Evolutionary conservation across 2,888 invertebrate species (phyloP), one percentile per base, ranked within the genome.

Genomic region (Caenorhabditis zanzibari): DNA sequence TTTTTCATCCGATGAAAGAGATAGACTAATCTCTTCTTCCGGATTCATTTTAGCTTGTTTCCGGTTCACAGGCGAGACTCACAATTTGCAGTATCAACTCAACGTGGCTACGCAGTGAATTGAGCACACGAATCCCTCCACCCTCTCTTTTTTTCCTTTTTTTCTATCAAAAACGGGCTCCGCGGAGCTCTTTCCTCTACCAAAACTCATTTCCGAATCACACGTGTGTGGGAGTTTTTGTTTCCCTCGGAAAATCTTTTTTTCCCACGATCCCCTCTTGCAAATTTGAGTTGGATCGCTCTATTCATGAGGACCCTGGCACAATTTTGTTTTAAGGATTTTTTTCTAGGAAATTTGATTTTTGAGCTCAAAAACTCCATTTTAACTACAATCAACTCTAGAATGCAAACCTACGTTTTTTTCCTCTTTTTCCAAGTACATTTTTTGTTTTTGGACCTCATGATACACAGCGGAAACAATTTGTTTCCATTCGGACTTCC

Each of bases 401-500:
- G 19, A 19, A n/a, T 49, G 19, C 49, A 49, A 49, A 49, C 49
- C 49, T 49, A 49, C 49, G 49, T 49, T 49, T 47, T 7, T 16
- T 16, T 22, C 49, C 49, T 4, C 44, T 5, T n/a, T 1, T 44
- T 44, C 16, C 16, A 44, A 44, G 12, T 44, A 32, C 32, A 32
- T n/a, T 47, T 4, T 49, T n/a, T 5, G 19, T 19, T 22, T 49
- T 49, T 2, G 16, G 16, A 47, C 10, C 10, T 49, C 49, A 4
- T 19, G n/a, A 16, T 7, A 1, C 10, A 7, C 49, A 49, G 19
- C 7, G 54, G 54, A 54, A 54, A 54, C 54, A 54, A 54, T 26
- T 22, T 3, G 54, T 54, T 26, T 54, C 54, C 54, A 7, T 54
- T 24, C n/a, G 54, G 54, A 26, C 54, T 54, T 54, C 54, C 54